phyloP scores from a whole-genome alignment of 1,140 invertebrate species.

The Cydia fagiglandana region DNA sequence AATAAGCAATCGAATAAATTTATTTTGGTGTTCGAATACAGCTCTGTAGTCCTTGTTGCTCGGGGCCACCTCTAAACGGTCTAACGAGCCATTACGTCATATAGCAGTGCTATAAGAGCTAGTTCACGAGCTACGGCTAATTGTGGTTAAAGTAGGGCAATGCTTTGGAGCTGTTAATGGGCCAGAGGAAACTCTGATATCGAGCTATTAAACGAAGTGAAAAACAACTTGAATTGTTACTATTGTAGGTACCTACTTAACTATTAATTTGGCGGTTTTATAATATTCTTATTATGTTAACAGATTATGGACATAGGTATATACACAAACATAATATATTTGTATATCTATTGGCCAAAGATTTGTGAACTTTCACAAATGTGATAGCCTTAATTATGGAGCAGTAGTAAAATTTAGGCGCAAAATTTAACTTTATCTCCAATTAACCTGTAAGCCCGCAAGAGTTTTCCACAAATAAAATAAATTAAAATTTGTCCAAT shows the following conservation, averaged over 20 bases:
- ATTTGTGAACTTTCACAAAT: no score
- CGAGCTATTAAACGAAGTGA: not conserved
- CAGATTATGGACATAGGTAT: not conserved
- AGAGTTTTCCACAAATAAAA: no score
- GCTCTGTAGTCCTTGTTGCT: not conserved
- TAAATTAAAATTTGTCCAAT: no score
- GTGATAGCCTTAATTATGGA: no score
- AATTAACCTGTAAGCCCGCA: no score
- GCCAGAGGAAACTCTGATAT: slow-evolving; percentile 3
- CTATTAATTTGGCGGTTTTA: not conserved
- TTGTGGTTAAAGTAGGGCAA: slow-evolving; percentile 10
- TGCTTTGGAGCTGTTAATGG: not conserved
- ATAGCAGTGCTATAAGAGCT: slow-evolving; percentile 1
- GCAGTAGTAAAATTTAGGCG: no score
- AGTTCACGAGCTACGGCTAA: slow-evolving; percentile 10
- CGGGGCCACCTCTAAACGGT: slow-evolving; percentile 4
- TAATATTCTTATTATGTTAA: not conserved
- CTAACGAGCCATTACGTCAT: slow-evolving; percentile 16
- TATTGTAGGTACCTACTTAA: not conserved
- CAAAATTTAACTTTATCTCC: no score
- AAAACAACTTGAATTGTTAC: not conserved
- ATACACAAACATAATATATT: no score
- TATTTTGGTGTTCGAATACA: not conserved
- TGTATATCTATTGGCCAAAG: no score
- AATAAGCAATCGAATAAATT: no score